Conservation (phyloP, 2,113 vertebrate genomes). For the Choloepus hoffmanni region DNA sequence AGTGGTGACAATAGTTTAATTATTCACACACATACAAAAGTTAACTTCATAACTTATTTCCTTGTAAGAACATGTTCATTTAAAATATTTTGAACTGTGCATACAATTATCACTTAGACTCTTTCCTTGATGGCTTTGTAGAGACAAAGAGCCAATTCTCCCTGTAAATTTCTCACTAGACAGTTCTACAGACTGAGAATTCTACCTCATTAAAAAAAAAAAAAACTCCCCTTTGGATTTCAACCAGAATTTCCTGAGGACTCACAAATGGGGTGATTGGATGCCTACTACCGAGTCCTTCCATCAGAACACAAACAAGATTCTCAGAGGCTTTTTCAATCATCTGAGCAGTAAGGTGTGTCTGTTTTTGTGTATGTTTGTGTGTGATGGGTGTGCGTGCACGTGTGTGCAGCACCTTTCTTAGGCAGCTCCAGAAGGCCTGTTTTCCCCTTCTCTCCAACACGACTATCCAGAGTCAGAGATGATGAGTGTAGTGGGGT, state of each 20-base stretch:
- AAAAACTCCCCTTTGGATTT: background rate
- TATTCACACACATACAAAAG: slow-evolving; percentile 89
- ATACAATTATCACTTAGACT: slow-evolving; percentile 82
- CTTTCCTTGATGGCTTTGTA: slow-evolving; percentile 81
- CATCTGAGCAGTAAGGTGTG: background rate
- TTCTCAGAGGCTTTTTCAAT: background rate
- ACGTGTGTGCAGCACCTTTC: no score
- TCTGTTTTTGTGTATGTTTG: background rate
- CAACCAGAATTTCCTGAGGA: background rate
- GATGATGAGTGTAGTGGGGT: no score
- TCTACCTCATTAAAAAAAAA: background rate
- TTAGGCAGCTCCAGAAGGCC: background rate
- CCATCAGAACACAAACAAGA: background rate
- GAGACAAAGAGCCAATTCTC: slow-evolving; percentile 84
- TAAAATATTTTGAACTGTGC: slow-evolving; percentile 89
- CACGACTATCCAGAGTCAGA: background rate
- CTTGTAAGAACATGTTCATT: slow-evolving; percentile 87
- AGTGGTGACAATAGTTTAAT: slow-evolving; percentile 92
- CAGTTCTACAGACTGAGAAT: slow-evolving; percentile 61
- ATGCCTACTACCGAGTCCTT: background rate
- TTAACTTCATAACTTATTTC: slow-evolving; percentile 90
- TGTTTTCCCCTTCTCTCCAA: background rate
- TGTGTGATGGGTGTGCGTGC: background rate
- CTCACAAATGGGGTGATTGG: background rate
- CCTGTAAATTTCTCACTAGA: slow-evolving; percentile 70